Conservation (phyloP, 2,797 vertebrate genomes). For the Hemitrygon akajei region DNA sequence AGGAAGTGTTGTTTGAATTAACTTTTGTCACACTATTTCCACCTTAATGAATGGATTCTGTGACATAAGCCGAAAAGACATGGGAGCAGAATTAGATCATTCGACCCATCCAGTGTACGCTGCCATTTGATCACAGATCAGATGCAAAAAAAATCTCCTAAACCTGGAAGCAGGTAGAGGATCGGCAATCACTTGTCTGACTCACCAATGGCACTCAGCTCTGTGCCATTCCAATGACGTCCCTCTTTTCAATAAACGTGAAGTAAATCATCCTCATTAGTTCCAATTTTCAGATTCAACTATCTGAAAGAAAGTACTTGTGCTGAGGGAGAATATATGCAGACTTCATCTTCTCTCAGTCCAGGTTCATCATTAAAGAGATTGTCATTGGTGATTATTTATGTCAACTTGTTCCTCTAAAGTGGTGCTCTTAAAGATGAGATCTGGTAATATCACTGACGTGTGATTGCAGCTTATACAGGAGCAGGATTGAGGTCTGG, state of each 20-base stretch:
- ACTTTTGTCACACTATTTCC: not conserved
- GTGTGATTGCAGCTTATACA: conserved; percentile 9
- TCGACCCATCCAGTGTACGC: no score
- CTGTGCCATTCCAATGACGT: not conserved
- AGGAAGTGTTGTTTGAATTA: not conserved
- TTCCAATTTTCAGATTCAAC: conserved; percentile 18
- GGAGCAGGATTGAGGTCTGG: not conserved
- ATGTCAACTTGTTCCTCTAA: conserved; percentile 8
- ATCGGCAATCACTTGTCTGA: not conserved
- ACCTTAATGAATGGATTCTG: not conserved
- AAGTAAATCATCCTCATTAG: not conserved
- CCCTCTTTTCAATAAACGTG: not conserved
- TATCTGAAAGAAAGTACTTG: conserved; percentile 25
- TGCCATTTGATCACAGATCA: not conserved
- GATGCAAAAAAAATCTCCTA: not conserved
- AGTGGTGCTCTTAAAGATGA: conserved; percentile 23
- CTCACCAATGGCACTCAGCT: not conserved
- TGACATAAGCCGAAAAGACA: not conserved
- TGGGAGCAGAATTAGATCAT: no score
- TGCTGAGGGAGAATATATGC: not conserved
- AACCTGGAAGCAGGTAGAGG: not conserved
- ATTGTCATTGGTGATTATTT: conserved; percentile 11
- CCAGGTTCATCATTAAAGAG: conserved; percentile 23
- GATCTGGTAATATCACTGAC: conserved; percentile 12
- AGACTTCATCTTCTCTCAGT: conserved; percentile 4